phyloP scores from a whole-genome alignment of 2,888 invertebrate species.

The Chaetogeoica ovagalla region DNA sequence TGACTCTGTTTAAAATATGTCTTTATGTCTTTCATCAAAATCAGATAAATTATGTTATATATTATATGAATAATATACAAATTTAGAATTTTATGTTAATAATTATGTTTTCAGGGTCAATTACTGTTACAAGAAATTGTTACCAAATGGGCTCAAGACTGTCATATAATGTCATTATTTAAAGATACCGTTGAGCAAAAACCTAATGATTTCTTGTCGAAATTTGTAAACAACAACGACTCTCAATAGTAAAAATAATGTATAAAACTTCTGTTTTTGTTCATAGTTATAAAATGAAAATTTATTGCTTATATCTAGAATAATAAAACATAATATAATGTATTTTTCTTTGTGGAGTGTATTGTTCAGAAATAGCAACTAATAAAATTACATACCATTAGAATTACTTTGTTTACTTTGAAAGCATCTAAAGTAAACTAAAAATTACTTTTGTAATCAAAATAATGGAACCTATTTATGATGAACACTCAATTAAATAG shows the following conservation, averaged over 20 bases:
- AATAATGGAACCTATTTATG: too few species aligned
- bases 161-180: slow-evolving; percentile 85
- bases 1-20: too few species aligned
- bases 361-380: neutral
- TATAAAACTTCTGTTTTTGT: neutral
- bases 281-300: slow-evolving; percentile 5
- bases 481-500: too few species aligned
- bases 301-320: neutral
- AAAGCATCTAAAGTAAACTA: neutral
- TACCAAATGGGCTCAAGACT: slow-evolving; percentile 85
- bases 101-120: slow-evolving; percentile 73
- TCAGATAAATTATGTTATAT: too few species aligned
- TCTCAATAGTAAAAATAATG: slow-evolving; percentile 33
- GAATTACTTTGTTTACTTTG: neutral
- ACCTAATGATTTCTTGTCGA: slow-evolving; percentile 88
- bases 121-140: slow-evolving; percentile 90
- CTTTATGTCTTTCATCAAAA: too few species aligned
- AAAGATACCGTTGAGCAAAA: slow-evolving; percentile 81
- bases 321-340: neutral
- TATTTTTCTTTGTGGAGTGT: neutral
- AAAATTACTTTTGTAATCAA: neutral
- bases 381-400: neutral
- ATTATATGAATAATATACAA: neutral
- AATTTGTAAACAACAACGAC: slow-evolving; percentile 68
- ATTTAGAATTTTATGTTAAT: neutral